A percentile compares a stretch with the other conserved stretches of the same genome.
These are phyloP conservation scores for Forficula auricularia DNA, from an alignment of 1,140 invertebrate genomes.

Conservation along the genomic window DNA sequence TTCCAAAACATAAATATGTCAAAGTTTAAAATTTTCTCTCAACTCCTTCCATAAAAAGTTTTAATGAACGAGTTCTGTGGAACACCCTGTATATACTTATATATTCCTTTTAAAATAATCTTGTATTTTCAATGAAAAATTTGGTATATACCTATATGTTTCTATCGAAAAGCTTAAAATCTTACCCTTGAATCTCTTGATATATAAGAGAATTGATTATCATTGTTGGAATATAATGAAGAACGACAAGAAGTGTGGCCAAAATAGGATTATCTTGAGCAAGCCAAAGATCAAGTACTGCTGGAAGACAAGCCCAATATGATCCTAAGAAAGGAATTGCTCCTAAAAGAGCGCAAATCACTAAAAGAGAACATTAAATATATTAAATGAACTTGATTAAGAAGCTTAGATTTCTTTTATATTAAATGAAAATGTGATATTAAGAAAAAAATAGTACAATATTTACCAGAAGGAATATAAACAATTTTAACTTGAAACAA, in stretches of 20 bases:
- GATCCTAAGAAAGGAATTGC: constrained; percentile 87
- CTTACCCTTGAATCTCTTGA: constrained; percentile 90
- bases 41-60: too few species aligned
- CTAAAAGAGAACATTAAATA: constrained; percentile 27
- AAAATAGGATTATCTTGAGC: constrained; percentile 61
- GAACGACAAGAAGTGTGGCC: constrained; percentile 58
- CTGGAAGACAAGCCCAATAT: constrained; percentile 86
- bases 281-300: constrained; percentile 83
- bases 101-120: too few species aligned
- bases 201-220: constrained; percentile 90
- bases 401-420: constrained; percentile 19
- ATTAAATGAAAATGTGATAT: constrained; percentile 19
- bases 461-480: constrained; percentile 74
- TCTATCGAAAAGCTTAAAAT: too few species aligned
- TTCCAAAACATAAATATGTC: too few species aligned
- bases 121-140: too few species aligned
- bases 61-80: too few species aligned
- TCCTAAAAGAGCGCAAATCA: constrained; percentile 76
- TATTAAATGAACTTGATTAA: background rate
- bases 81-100: too few species aligned
- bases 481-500: constrained; percentile 88
- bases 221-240: constrained; percentile 77
- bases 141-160: too few species aligned
- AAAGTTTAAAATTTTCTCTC: too few species aligned
- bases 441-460: background rate